Evolutionary conservation across 2,888 invertebrate species (phyloP).

Genomic region (Sesia bembeciformis): DNA sequence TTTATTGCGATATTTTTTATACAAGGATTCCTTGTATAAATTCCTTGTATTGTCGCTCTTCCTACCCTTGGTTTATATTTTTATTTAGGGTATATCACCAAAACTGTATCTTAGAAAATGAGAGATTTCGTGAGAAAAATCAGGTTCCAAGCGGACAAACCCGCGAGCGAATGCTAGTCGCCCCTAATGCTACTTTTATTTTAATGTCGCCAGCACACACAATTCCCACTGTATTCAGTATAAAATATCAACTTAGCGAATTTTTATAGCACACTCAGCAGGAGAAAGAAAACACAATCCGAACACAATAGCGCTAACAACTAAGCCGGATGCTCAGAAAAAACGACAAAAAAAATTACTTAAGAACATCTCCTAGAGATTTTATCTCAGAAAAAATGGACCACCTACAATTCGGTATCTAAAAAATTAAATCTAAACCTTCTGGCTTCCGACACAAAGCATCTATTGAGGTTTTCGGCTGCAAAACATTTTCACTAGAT

Average conservation of each 20-base stretch:
- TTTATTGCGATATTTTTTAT: too few species aligned
- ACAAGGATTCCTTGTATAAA: too few species aligned
- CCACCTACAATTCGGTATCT: background rate
- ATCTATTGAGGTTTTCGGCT: background rate
- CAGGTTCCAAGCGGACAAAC: too few species aligned
- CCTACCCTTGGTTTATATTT: too few species aligned
- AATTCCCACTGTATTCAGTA: too few species aligned
- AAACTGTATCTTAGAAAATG: too few species aligned
- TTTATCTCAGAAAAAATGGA: constrained; percentile 8
- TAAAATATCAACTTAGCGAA: background rate
- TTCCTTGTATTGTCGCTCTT: too few species aligned
- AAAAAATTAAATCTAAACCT: background rate
- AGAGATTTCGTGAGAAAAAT: too few species aligned
- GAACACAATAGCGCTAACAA: constrained; percentile 25
- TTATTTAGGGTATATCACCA: too few species aligned
- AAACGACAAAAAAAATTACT: constrained; percentile 44
- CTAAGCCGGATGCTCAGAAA: constrained; percentile 16
- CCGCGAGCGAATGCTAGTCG: too few species aligned
- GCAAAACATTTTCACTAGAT: background rate
- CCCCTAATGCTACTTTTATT: too few species aligned
- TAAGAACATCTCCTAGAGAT: constrained; percentile 24
- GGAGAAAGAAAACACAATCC: constrained; percentile 1
- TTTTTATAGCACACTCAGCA: background rate
- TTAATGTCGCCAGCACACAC: too few species aligned
- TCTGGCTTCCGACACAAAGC: background rate